A percentile compares a stretch with the other conserved stretches of the same genome.
Conservation (phyloP, 1,140 invertebrate genomes). For the Diuraphis noxia region DNA sequence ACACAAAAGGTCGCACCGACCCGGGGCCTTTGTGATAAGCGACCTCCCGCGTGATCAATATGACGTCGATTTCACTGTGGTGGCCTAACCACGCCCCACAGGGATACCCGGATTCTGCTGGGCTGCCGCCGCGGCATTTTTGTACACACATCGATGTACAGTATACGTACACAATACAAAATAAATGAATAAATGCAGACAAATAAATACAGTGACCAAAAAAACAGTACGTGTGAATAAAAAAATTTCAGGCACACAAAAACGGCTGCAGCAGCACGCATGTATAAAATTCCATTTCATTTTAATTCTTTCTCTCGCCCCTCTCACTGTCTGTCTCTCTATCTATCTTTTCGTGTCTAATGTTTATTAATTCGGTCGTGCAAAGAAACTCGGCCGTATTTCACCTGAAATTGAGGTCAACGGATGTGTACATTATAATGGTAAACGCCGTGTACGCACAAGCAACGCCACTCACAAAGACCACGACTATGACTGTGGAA, state of each 20-base stretch:
- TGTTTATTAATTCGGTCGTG: slow-evolving; percentile 43
- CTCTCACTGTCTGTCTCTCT: neutral
- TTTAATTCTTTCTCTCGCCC: neutral
- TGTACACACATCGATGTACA: neutral
- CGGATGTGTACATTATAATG: slow-evolving; percentile 19
- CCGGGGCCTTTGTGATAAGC: slow-evolving; percentile 51
- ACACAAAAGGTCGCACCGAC: slow-evolving; percentile 50
- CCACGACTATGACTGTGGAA: neutral
- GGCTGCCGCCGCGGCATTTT: neutral
- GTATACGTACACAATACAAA: neutral
- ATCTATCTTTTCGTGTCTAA: neutral
- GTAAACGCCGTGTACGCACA: slow-evolving; percentile 21
- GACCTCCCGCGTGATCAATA: slow-evolving; percentile 53
- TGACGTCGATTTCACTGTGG: slow-evolving; percentile 48
- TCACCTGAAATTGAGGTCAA: slow-evolving; percentile 52
- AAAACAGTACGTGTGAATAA: neutral
- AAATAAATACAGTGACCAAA: neutral
- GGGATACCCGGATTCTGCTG: slow-evolving; percentile 44
- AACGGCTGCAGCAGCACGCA: neutral
- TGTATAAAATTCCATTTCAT: neutral
- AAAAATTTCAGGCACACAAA: neutral
- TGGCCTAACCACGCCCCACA: slow-evolving; percentile 43
- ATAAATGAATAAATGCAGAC: neutral
- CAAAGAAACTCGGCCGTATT: slow-evolving; percentile 49
- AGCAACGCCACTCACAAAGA: slow-evolving; percentile 32